Base-by-base conservation (phyloP, 2,888 invertebrate species). In the Hydrotaea diabolus region DNA sequence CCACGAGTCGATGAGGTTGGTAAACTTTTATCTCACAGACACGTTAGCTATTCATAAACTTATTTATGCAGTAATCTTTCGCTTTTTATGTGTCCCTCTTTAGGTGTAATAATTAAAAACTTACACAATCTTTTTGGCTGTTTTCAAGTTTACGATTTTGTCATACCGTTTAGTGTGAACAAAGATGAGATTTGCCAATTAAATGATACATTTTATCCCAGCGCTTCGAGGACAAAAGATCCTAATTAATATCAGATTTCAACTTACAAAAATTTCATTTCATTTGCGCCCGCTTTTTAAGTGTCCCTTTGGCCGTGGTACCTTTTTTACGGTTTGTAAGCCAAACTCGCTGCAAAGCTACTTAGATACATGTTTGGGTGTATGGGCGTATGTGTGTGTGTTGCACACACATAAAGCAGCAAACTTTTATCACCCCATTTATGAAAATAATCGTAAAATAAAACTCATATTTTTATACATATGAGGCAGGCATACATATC, bases 341-440 rank as follows among this genome's bases (percentile, higher is more conserved):
- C n/a, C n/a, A n/a, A n/a, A n/a, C n/a, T n/a, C n/a, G n/a, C n/a
- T n/a, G n/a, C n/a, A n/a, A n/a, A n/a, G n/a, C n/a, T n/a, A n/a
- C n/a, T n/a, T n/a, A 0, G 23, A 59, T 0, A 23, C 11, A n/a
- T 17, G 21, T 57, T 4, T 19, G 23, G n/a, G 49, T 49, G n/a
- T 57, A 17, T 59, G 57, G 11, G 13, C 17, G 17, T 21, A 62
- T 19, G 26, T 26, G 53, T 26, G 53, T 71, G 55, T 21, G 49
- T 46, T 57, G 55, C 55, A n/a, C 77, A 74, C 81, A 77, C 77
- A 83, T 64, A 81, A 84, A 84, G 75, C 49, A 69, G 81, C 64
- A 78, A 84, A 36, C 76, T 78, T 78, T 84, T 82, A 84, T 84
- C 75, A 82, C 72, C 78, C 71, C 78, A 73, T 84, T 81, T 82